Evolutionary conservation across 2,888 invertebrate species (phyloP).

Genomic region (Falcaria lacertinaria): DNA sequence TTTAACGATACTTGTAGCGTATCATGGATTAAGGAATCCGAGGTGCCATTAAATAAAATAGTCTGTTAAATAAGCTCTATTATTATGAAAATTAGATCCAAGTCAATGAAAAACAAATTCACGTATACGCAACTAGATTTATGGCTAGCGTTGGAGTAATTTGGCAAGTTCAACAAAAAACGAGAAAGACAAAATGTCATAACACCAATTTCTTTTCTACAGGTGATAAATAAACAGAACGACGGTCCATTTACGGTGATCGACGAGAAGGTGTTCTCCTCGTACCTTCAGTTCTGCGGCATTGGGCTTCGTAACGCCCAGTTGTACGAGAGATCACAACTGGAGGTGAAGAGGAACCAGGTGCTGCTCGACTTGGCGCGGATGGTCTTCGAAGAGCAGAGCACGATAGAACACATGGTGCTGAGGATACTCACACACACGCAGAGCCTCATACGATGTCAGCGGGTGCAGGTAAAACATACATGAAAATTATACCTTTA

Average conservation of each 20-base stretch:
- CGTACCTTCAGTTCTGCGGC: constrained; percentile 97
- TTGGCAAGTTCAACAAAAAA: no score
- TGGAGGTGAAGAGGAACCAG: constrained; percentile 97
- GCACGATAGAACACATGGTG: constrained; percentile 97
- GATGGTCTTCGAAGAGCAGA: constrained; percentile 98
- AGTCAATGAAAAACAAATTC: no score
- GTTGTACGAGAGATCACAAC: constrained; percentile 95
- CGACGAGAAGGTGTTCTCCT: constrained; percentile 94
- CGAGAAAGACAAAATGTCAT: not conserved
- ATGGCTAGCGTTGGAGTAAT: no score
- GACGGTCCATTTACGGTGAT: constrained; percentile 90
- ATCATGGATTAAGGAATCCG: no score
- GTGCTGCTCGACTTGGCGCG: constrained; percentile 95
- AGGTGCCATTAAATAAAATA: no score
- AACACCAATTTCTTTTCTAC: constrained; percentile 15
- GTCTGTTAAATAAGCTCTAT: no score
- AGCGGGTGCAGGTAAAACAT: constrained; percentile 90
- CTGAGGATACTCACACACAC: constrained; percentile 95
- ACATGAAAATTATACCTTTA: no score
- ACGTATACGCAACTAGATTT: no score
- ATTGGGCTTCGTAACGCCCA: constrained; percentile 98
- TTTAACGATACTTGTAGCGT: no score
- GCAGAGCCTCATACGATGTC: constrained; percentile 95
- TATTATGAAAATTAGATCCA: no score
- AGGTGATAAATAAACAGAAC: constrained; percentile 94